Conservation (phyloP, 2,888 invertebrate species). For the Psylliodes chrysocephalus region DNA sequence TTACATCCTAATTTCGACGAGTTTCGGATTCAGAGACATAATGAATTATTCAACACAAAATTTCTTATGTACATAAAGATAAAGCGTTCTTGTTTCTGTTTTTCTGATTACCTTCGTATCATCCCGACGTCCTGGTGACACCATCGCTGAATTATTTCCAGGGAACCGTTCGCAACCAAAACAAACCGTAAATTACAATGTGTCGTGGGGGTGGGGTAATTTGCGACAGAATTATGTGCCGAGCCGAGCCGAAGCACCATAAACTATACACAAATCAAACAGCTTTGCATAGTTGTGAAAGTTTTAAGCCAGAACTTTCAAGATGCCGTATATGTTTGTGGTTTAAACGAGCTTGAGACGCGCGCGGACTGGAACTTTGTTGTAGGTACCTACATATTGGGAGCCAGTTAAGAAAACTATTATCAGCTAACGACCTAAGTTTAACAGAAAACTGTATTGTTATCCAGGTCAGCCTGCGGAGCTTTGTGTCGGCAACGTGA, state of each 20-base stretch:
- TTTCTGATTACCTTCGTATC: too few species aligned
- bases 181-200: conserved; percentile 22
- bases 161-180: background rate
- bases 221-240: conserved; percentile 39
- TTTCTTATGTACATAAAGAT: too few species aligned
- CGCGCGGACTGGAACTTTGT: conserved; percentile 16
- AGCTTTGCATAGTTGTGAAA: conserved; percentile 37
- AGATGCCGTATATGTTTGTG: conserved; percentile 31
- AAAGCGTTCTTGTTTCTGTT: too few species aligned
- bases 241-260: conserved; percentile 32
- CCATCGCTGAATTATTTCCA: too few species aligned
- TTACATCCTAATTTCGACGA: too few species aligned
- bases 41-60: too few species aligned
- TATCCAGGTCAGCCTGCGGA: conserved; percentile 12
- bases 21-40: too few species aligned
- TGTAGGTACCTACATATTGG: conserved; percentile 14
- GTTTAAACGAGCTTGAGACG: conserved; percentile 17
- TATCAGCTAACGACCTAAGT: conserved; percentile 21
- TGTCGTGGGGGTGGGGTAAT: conserved; percentile 26
- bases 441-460: conserved; percentile 6
- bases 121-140: too few species aligned
- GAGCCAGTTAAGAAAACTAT: conserved; percentile 16
- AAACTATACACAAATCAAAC: conserved; percentile 41
- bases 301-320: conserved; percentile 33
- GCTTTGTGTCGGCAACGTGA: conserved; percentile 3